phyloP scores from a whole-genome alignment of 1,140 invertebrate genomes.

The Akabosia matsudoensis region DNA sequence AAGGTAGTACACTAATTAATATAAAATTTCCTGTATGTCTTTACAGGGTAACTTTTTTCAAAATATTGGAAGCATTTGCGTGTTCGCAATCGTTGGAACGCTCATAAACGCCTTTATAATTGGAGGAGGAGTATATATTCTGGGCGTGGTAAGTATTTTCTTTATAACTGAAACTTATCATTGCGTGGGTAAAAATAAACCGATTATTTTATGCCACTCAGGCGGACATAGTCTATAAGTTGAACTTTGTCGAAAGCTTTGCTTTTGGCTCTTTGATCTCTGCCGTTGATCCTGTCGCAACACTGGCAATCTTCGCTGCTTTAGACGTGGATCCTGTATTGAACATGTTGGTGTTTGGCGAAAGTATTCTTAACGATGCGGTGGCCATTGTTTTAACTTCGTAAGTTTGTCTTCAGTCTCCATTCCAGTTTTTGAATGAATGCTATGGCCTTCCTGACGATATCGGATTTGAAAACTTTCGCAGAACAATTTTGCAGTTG shows the following conservation, averaged over 20 bases:
- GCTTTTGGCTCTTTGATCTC: slow-evolving; percentile 97
- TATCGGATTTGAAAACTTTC: slow-evolving; percentile 28
- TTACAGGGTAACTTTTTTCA: slow-evolving; percentile 89
- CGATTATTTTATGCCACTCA: slow-evolving; percentile 48
- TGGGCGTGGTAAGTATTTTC: slow-evolving; percentile 76
- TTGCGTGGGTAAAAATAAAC: background rate
- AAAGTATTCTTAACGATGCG: slow-evolving; percentile 96
- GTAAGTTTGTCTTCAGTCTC: slow-evolving; percentile 56
- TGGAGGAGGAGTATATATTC: slow-evolving; percentile 88
- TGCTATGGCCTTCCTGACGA: background rate
- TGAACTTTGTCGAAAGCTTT: slow-evolving; percentile 94
- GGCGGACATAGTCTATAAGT: slow-evolving; percentile 73
- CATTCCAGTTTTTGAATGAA: slow-evolving; percentile 61
- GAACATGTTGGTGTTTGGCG: slow-evolving; percentile 98
- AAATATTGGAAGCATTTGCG: slow-evolving; percentile 67
- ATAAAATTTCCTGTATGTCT: slow-evolving; percentile 21
- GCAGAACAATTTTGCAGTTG: slow-evolving; percentile 61
- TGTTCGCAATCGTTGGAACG: slow-evolving; percentile 96
- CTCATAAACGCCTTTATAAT: slow-evolving; percentile 91
- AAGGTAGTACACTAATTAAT: background rate
- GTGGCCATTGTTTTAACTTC: slow-evolving; percentile 96
- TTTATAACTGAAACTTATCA: too few species aligned
- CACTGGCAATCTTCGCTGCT: slow-evolving; percentile 96
- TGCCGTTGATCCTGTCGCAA: slow-evolving; percentile 98
- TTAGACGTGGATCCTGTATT: slow-evolving; percentile 90